These are phyloP conservation scores for Amazona vittata DNA, from an alignment of 2,113 vertebrate species.

Conservation along the genomic window DNA sequence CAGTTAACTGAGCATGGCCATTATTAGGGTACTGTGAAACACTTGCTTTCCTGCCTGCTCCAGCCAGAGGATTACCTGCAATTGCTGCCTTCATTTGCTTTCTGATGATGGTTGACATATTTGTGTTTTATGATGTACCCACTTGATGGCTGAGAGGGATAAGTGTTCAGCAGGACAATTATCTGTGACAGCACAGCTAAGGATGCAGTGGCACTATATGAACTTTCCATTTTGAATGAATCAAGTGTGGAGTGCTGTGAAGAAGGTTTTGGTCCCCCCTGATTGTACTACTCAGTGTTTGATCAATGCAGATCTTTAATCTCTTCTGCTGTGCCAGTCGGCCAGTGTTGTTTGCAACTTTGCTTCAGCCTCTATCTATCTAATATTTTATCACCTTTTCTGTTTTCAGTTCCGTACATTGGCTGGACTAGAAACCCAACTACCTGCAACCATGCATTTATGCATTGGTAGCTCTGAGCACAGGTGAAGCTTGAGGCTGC, in stretches of 20 bases:
- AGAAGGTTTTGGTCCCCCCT: background rate
- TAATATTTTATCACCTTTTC: background rate
- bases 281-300: background rate
- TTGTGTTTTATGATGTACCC: accelerated
- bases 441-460: background rate
- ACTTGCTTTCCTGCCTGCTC: background rate
- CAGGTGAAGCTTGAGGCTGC: background rate
- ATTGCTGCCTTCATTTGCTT: background rate
- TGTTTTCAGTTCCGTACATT: background rate
- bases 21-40: background rate
- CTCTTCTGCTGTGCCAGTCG: background rate
- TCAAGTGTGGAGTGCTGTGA: background rate
- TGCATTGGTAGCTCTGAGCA: background rate
- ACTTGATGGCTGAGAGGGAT: background rate
- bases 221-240: background rate
- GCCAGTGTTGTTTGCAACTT: background rate
- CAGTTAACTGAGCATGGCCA: background rate
- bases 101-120: background rate
- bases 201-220: accelerated
- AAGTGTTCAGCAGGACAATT: background rate
- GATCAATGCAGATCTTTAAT: background rate
- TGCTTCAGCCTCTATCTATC: background rate
- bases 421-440: background rate
- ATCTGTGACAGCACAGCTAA: background rate
- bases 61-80: background rate